These are phyloP conservation scores for Nothoprocta pentlandii DNA, from an alignment of 2,113 vertebrate genomes.

Conservation along the genomic window DNA sequence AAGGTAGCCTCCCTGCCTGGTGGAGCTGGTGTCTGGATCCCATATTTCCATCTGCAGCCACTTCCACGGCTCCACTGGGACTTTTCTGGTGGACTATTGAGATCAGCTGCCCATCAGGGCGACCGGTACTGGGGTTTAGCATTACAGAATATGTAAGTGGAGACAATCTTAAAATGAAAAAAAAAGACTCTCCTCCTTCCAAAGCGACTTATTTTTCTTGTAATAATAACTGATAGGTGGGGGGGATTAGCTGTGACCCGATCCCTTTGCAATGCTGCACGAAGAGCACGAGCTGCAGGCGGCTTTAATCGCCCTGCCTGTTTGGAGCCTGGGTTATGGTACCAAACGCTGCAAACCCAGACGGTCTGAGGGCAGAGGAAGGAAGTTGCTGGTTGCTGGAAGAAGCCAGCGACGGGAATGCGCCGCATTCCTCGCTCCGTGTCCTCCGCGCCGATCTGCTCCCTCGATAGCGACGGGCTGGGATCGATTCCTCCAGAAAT, in stretches of 20 bases:
- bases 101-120: conserved; percentile 26
- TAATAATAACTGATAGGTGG: not conserved
- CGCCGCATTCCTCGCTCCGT: not conserved
- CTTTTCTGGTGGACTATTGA: not conserved
- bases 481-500: not conserved
- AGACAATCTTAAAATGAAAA: not conserved
- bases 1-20: not conserved
- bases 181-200: not conserved
- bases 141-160: conserved; percentile 3
- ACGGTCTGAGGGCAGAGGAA: not conserved
- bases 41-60: not conserved
- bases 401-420: not conserved
- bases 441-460: not conserved
- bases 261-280: not conserved
- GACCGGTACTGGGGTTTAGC: not conserved
- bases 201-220: not conserved
- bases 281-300: not conserved
- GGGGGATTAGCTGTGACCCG: conserved; percentile 6
- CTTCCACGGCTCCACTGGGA: not conserved
- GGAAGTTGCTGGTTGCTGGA: not conserved
- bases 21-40: not conserved
- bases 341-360: not conserved
- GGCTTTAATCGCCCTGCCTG: not conserved
- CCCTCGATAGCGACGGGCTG: not conserved
- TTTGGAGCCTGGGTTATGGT: not conserved